These are phyloP conservation scores for Musca vetustissima DNA, from an alignment of 1,140 invertebrate genomes.

Conservation along the genomic window DNA sequence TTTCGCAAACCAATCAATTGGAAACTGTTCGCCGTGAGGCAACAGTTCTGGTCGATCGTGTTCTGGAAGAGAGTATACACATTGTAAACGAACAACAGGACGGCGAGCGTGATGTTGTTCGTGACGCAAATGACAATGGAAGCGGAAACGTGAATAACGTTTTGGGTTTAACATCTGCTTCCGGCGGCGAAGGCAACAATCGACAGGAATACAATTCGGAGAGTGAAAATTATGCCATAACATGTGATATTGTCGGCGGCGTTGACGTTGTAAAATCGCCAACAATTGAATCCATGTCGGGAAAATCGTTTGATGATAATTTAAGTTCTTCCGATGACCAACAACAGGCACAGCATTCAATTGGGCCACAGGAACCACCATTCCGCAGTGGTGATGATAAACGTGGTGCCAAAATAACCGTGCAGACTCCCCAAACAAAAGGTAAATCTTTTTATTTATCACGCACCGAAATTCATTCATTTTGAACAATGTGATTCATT, in stretches of 20 bases:
- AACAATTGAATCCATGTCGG: conserved; percentile 55
- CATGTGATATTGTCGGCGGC: conserved; percentile 52
- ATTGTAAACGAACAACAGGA: conserved; percentile 45
- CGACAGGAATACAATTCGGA: conserved; percentile 53
- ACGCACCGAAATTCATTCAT: too few species aligned
- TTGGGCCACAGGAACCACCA: conserved; percentile 12
- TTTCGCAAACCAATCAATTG: conserved; percentile 27
- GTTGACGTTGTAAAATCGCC: conserved; percentile 55
- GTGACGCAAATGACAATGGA: conserved; percentile 8
- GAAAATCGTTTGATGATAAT: conserved; percentile 56
- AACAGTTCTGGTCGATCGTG: conserved; percentile 50
- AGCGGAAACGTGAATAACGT: not conserved
- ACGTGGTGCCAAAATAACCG: not conserved
- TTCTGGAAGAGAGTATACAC: conserved; percentile 53
- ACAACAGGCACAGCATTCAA: conserved; percentile 33
- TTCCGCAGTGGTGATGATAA: conserved; percentile 5
- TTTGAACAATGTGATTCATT: too few species aligned
- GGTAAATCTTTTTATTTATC: conserved; percentile 2
- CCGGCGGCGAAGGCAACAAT: conserved; percentile 13
- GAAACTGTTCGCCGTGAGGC: conserved; percentile 49
- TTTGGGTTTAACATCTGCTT: conserved; percentile 35
- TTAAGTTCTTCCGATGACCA: conserved; percentile 52
- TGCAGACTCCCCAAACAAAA: not conserved
- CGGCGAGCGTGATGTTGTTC: conserved; percentile 29
- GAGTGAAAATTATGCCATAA: conserved; percentile 56